These are phyloP conservation scores for Pyrgus malvae DNA, from an alignment of 2,888 invertebrate genomes.

Conservation along the genomic window DNA sequence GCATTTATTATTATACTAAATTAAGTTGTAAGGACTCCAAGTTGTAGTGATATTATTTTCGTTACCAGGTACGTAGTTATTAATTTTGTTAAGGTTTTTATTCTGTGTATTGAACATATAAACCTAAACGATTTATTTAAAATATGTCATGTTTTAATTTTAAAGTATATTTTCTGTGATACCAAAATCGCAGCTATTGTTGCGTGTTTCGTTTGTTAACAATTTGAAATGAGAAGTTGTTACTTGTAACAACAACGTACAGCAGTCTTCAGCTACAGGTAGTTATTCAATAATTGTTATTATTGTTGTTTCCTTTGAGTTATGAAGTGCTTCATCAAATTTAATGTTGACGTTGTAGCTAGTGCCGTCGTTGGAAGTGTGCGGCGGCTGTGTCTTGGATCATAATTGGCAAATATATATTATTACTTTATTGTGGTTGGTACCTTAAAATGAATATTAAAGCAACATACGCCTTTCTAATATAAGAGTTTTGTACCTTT, in stretches of 20 bases:
- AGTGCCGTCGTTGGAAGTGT: no score
- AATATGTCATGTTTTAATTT: no score
- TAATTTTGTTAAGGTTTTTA: conserved; percentile 49
- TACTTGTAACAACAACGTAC: no score
- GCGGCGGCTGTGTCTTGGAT: no score
- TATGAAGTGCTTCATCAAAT: no score
- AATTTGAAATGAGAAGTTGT: no score
- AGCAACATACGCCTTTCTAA: conserved; percentile 35
- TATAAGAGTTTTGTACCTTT: conserved; percentile 37
- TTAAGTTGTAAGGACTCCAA: conserved; percentile 36
- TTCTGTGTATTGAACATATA: conserved; percentile 40
- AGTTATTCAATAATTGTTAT: no score
- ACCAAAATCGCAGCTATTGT: conserved; percentile 51
- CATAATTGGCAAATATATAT: not conserved
- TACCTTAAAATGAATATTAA: conserved; percentile 5
- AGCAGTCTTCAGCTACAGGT: no score
- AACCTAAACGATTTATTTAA: not conserved
- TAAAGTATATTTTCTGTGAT: conserved; percentile 57
- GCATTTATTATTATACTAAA: conserved; percentile 61
- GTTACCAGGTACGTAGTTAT: conserved; percentile 64
- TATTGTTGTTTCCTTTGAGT: no score
- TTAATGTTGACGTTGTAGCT: no score
- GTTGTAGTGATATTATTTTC: conserved; percentile 69
- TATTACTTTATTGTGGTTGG: conserved; percentile 2
- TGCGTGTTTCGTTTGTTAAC: conserved; percentile 39